A percentile compares a stretch with the other conserved stretches of the same genome.
phyloP scores from a whole-genome alignment of 2,797 vertebrate genomes.

The Labroides dimidiatus region DNA sequence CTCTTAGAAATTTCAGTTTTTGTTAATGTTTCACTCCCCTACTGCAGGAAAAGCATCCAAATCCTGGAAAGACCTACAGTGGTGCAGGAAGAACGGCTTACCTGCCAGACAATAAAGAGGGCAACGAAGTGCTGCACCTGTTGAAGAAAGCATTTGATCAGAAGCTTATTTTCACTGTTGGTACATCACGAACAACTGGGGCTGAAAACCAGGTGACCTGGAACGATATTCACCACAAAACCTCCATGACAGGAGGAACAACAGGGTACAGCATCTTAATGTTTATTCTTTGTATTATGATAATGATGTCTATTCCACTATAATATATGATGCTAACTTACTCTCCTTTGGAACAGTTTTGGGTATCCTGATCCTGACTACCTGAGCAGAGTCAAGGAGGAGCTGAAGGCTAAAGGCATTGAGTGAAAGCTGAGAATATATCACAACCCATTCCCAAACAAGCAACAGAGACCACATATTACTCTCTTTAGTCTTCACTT shows the following conservation, averaged over 20 bases:
- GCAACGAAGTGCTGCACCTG: constrained; percentile 83
- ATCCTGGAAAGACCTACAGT: constrained; percentile 80
- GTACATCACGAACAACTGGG: constrained; percentile 86
- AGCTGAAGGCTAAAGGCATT: constrained; percentile 85
- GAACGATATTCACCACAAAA: constrained; percentile 96
- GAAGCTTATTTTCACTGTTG: constrained; percentile 91
- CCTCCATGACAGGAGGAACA: constrained; percentile 75
- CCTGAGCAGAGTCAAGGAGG: constrained; percentile 79
- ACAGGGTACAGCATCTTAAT: constrained; percentile 58
- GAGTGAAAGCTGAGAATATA: constrained; percentile 49
- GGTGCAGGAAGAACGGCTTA: constrained; percentile 81
- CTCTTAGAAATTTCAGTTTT: background rate
- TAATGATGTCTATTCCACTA: background rate
- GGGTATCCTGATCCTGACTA: constrained; percentile 82
- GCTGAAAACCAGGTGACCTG: constrained; percentile 85
- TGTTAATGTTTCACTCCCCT: accelerated
- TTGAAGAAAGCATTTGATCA: constrained; percentile 87
- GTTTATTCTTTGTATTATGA: background rate
- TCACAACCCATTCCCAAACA: no score
- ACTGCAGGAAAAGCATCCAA: constrained; percentile 81
- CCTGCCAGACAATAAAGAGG: constrained; percentile 88
- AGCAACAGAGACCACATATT: no score
- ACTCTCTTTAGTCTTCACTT: no score
- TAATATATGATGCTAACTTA: accelerated
- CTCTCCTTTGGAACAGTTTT: constrained; percentile 57